Conservation (phyloP, 2,888 invertebrate species). For the Cryptocephalus moraei region DNA sequence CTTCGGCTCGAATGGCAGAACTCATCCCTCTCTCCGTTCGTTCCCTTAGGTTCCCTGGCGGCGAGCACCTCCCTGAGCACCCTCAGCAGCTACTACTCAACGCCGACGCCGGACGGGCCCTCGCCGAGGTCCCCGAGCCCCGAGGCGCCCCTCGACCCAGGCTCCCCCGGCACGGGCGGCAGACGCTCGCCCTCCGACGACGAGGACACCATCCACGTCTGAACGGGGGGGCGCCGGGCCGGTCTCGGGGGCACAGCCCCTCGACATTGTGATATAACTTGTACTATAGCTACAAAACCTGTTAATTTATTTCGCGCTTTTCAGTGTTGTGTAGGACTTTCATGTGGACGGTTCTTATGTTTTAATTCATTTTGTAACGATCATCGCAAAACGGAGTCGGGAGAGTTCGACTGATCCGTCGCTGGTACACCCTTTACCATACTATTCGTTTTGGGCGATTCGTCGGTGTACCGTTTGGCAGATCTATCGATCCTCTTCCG, state of each 20-base stretch:
- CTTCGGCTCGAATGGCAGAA: too few relatives aligned
- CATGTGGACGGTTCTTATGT: not conserved
- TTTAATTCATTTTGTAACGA: too few relatives aligned
- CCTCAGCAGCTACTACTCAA: conserved; percentile 47
- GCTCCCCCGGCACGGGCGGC: conserved; percentile 44
- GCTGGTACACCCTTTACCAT: too few relatives aligned
- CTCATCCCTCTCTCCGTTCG: too few relatives aligned
- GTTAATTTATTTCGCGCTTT: conserved; percentile 36
- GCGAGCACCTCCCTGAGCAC: conserved; percentile 56
- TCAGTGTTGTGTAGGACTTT: conserved; percentile 29
- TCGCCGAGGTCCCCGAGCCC: conserved; percentile 40
- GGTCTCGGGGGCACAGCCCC: conserved; percentile 3
- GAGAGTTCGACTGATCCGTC: too few relatives aligned
- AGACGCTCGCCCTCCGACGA: conserved; percentile 44
- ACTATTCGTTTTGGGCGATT: too few relatives aligned
- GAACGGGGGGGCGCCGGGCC: conserved; percentile 14
- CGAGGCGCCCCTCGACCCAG: conserved; percentile 51
- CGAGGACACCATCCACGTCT: conserved; percentile 55
- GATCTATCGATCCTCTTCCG: too few relatives aligned
- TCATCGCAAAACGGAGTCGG: too few relatives aligned
- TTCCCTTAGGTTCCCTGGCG: conserved; percentile 44
- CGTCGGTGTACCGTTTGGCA: too few relatives aligned
- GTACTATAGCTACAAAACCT: conserved; percentile 28
- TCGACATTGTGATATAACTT: conserved; percentile 32
- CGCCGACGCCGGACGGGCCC: conserved; percentile 43